Percentiles rank a stretch among this genome's conserved stretches.
Conservation (phyloP, 2,888 invertebrate species). For the Microctonus brassicae region DNA sequence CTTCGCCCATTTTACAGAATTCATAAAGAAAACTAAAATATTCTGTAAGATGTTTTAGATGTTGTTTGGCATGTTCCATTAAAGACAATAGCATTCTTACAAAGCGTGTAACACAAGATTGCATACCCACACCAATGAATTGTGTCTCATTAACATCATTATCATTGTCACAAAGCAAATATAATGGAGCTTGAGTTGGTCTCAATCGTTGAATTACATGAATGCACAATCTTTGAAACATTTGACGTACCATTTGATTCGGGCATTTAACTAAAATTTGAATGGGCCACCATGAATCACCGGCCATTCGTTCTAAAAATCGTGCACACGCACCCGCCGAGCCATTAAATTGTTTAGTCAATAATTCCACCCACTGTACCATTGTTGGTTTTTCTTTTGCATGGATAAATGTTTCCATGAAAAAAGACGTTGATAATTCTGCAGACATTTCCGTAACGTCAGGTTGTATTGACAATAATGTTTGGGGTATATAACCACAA, state of each 20-base stretch:
- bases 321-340: slow-evolving; percentile 91
- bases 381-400: slow-evolving; percentile 98
- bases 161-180: slow-evolving; percentile 76
- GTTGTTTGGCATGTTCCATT: slow-evolving; percentile 90
- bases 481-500: slow-evolving; percentile 93
- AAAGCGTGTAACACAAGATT: slow-evolving; percentile 93
- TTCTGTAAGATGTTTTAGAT: slow-evolving; percentile 89
- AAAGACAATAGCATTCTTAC: slow-evolving; percentile 88
- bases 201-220: slow-evolving; percentile 92
- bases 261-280: slow-evolving; percentile 94
- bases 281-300: slow-evolving; percentile 96
- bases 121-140: slow-evolving; percentile 74
- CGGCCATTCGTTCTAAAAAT: slow-evolving; percentile 93
- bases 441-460: slow-evolving; percentile 89
- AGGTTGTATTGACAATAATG: slow-evolving; percentile 81
- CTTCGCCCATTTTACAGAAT: slow-evolving; percentile 95
- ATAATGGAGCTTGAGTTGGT: slow-evolving; percentile 77
- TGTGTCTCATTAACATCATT: slow-evolving; percentile 69
- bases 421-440: slow-evolving; percentile 92
- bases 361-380: slow-evolving; percentile 95
- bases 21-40: slow-evolving; percentile 93
- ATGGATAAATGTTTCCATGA: slow-evolving; percentile 96
- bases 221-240: slow-evolving; percentile 95
- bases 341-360: slow-evolving; percentile 94
- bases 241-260: slow-evolving; percentile 96